Evolutionary conservation across 2,888 invertebrate genomes (phyloP), one percentile per base, ranked within the genome.

Genomic region (Leucania comma): DNA sequence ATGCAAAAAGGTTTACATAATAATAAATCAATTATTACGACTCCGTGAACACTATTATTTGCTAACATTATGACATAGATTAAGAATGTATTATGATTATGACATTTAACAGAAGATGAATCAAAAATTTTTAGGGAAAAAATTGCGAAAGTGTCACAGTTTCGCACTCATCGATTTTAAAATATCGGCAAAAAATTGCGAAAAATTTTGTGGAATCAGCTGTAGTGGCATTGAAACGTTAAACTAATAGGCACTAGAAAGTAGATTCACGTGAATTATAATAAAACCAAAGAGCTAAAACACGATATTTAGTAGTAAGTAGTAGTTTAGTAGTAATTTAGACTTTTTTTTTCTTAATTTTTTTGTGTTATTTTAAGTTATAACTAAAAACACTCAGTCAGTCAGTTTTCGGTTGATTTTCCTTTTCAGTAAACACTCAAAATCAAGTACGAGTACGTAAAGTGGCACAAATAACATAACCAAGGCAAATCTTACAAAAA

Each of bases 1-100:
- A 22, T 10, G n/a, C 38, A 26, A 59, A 62, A 32, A 22, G 12
- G 50, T 60, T 78, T 50, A 50, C 69, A 54, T 62, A 68, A 58
- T 53, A 59, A 69, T 63, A 75, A 67, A 70, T 64, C 50, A 77
- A 64, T 70, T 67, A 66, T 64, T 62, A 42, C 64, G 60, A 42
- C 10, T 24, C 24, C n/a, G 22, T 14, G 10, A 35, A 72, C n/a
- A 68, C 35, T 54, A 57, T 68, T 67, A 48, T 74, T 73, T 54
- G 42, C n/a, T 48, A 58, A 58, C 1, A 59, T 77, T 65, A 46
- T 58, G 75, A 38, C 74, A 79, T 61, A 58, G 0, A 56, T 46
- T n/a, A 48, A 46, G 26, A 65, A 57, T 62, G 17, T 24, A 60
- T 74, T 68, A 61, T 56, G 14, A 46, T 79, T 61, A 57, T 67